These are phyloP conservation scores for Procambarus clarkii DNA, from an alignment of 1,140 invertebrate species.

Conservation along the genomic window DNA sequence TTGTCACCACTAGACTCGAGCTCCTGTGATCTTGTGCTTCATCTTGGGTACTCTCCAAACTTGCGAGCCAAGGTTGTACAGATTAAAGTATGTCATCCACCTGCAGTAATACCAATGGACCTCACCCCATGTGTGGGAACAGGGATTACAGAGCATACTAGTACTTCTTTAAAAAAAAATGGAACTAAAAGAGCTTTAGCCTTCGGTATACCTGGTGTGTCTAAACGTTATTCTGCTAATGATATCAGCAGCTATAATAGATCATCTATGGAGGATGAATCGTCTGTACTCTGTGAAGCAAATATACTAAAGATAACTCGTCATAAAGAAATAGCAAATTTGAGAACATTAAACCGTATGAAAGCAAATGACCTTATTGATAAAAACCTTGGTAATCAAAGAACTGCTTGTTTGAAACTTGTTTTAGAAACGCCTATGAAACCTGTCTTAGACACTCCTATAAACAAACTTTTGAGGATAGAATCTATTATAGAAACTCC, in stretches of 20 bases:
- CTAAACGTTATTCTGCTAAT: background rate
- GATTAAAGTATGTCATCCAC: background rate
- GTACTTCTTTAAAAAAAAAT: too few species aligned
- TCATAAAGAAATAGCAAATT: background rate
- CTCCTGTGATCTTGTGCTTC: background rate
- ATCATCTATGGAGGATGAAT: background rate
- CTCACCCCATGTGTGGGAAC: slow-evolving; percentile 16
- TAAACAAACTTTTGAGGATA: background rate
- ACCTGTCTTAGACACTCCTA: slow-evolving; percentile 7
- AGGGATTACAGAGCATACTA: background rate
- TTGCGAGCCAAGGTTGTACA: background rate
- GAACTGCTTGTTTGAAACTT: background rate
- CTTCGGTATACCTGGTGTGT: background rate
- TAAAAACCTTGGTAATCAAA: background rate
- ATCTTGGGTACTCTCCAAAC: slow-evolving; percentile 6
- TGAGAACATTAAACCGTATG: background rate
- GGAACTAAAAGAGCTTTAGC: background rate
- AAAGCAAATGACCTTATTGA: background rate
- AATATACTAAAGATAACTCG: background rate
- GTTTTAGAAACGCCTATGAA: slow-evolving; percentile 21
- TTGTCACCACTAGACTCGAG: background rate
- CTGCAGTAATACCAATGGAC: slow-evolving; percentile 2
- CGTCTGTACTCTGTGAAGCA: background rate
- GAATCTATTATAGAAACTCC: slow-evolving; percentile 5
- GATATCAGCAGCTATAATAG: background rate